Conservation (phyloP, 2,797 vertebrate genomes). For the Phyllotis vaccarum region DNA sequence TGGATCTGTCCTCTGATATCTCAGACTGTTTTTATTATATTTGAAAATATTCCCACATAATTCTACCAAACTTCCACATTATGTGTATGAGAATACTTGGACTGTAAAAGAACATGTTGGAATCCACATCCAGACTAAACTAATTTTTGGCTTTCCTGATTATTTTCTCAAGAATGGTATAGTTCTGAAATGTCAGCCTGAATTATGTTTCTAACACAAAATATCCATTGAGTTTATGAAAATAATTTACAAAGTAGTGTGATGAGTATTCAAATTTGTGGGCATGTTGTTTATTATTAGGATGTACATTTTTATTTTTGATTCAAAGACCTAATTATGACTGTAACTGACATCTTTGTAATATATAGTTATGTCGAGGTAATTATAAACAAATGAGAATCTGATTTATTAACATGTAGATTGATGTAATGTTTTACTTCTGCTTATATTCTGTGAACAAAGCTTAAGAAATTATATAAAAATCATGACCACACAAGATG, state of each 20-base stretch:
- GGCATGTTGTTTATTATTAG: conserved; percentile 41
- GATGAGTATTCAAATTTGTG: background rate
- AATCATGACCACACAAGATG: background rate
- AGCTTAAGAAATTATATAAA: background rate
- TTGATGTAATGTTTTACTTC: background rate
- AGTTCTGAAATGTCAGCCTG: background rate
- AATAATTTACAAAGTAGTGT: background rate
- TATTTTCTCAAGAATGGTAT: background rate
- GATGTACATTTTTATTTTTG: background rate
- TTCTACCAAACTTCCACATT: background rate
- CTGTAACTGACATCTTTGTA: background rate
- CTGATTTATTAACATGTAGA: background rate
- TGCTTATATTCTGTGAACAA: background rate
- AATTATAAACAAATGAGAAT: background rate
- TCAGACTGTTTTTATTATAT: too few relatives aligned
- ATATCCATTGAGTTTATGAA: background rate
- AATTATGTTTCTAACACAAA: background rate
- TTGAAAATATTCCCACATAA: too few relatives aligned
- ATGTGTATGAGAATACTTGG: background rate
- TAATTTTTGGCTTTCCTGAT: background rate
- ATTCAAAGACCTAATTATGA: background rate
- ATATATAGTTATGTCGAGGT: background rate
- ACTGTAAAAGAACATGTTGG: background rate
- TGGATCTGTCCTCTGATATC: too few relatives aligned
- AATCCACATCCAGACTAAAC: background rate